Base-by-base conservation (phyloP, 2,113 vertebrate species). In the Prolemur simus region DNA sequence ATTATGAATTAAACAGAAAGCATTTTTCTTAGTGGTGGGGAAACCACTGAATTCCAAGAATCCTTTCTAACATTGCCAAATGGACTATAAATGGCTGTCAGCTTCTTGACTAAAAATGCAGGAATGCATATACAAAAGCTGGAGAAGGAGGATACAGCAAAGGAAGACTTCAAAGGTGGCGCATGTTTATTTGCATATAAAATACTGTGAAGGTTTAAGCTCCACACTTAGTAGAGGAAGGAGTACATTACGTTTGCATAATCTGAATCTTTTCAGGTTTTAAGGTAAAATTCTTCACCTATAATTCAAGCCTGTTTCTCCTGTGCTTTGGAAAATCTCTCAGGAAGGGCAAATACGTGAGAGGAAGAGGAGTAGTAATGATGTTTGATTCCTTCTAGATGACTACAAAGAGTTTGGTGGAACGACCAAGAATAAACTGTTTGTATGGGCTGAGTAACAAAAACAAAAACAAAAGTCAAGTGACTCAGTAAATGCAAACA, bases 1-100 rank as follows among this genome's bases (percentile, higher is more conserved):
- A 91, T 94, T 92, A 71, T 56, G 77, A 92, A 81, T 96, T 94
- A 96, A 98, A 82, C 71, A 60, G 88, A 93, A 71, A 87, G 54
- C 87, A 82, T 89, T 96, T 93, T 78, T 83, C 52, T 21, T 58
- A 3, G 3, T 68, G n/a, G 15, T 76, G 23, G 78, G 81, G 58
- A 93, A 92, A 83, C 56, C 91, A 87, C 45, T 21, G 13, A 86
- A 93, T 93, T 76, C 83, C 32, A 82, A 47, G 25, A 21, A 18
- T 82, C 37, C 77, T 68, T 93, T 91, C 81, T 76, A 76, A 71
- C 42, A 27, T 81, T 54, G 54, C 71, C 83, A 95, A 83, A 49
- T 66, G 83, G 69, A 64, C 88, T 49, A 23, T 39, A 25, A 0
- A 25, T 74, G 68, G 66, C 45, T 47, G 56, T 15, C 60, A 68